Evolutionary conservation across 92 coral and sea anemone species (phyloP), one percentile per base, ranked within the genome.

Genomic region (Heteractis magnifica): DNA sequence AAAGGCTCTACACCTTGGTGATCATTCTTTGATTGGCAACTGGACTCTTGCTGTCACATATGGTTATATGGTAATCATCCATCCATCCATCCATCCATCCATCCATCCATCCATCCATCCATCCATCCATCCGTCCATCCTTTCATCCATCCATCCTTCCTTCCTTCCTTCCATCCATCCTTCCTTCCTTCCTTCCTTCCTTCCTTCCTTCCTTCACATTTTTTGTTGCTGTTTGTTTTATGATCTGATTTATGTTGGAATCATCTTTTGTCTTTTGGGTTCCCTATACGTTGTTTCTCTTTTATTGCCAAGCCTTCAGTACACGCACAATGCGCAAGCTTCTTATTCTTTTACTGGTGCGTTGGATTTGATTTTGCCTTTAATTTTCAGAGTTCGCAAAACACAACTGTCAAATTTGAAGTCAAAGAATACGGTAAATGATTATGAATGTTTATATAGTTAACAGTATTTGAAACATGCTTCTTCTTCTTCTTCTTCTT

Each of bases 391-490:
- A 86, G 81, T 52, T 86, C 92, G 18, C 94, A 92, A 80, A 96
- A 96, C 83, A 87, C 94, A 11, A 86, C 98, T 0, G 87, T 90
- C 50, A 89, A 92, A 85, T 96, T 96, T 86, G 99, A 96, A 82
- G 99, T 96, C 78, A 91, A 92, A 88, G 94, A 96, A 72, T 96
- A 96, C 53, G 94, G 99, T 96, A 90, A 79, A 92, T 71, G 11
- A 18, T 58, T 16, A 5, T 15, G 71, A 5, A 6, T 68, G 58
- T 4, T 53, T 53, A 8, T 53, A 0, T 53, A 53, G 1, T 53
- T 53, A 53, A 12, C 1, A 8, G 58, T 53, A 8, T 53, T 53
- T 4, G 58, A 8, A 8, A 12, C 58, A 34, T 34, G 44, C 11
- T 2, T 65, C 41, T 19, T 20, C 14, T 0, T 65, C 3, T 26